Base-by-base conservation (phyloP, 2,113 vertebrate genomes). In the Indicator maculatus region DNA sequence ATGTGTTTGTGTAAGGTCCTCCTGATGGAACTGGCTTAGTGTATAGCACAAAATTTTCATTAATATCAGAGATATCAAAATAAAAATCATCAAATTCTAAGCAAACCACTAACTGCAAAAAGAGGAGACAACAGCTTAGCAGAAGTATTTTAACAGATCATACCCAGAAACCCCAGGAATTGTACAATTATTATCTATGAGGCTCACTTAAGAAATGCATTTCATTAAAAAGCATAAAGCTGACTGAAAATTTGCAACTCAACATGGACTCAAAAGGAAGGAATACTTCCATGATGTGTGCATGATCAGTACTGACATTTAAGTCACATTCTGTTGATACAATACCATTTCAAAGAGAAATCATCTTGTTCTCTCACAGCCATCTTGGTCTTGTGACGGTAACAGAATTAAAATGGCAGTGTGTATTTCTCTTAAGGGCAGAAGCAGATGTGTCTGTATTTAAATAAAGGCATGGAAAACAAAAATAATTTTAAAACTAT, bases 331-430 rank as follows among this genome's bases (percentile, higher is more conserved):
- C 30, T 85, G 55, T 27, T 83, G 71, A 87, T 47, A 76, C 89
- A 87, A 91, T 50, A 47, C 16, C 50, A 83, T 89, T 82, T 89
- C 50, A 75, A 87, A 87, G 27, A 88, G 76, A 90, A 90, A 80
- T 28, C 11, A 66, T n/a, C 60, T 77, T 3, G 1, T 61, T 66
- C 24, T 61, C 39, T 66, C 41, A 41, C 17, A 83, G 58, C 26
- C 8, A 5, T n/a, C 52, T 26, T 41, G 67, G 65, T 55, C 64
- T 74, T 77, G 45, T 3, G 9, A 74, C 12, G 8, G 72, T 55
- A 86, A 66, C 15, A 31, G 52, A 69, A 85, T 41, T 79, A 93
- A 88, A 93, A 88, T 6, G 74, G 56, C 45, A 73, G 45, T 11
- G 27, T 36, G 7, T 31, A 33, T 56, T 81, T 81, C 58, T 83